These are phyloP conservation scores for Camponotus fellah DNA, from an alignment of 2,888 invertebrate genomes.

Conservation along the genomic window DNA sequence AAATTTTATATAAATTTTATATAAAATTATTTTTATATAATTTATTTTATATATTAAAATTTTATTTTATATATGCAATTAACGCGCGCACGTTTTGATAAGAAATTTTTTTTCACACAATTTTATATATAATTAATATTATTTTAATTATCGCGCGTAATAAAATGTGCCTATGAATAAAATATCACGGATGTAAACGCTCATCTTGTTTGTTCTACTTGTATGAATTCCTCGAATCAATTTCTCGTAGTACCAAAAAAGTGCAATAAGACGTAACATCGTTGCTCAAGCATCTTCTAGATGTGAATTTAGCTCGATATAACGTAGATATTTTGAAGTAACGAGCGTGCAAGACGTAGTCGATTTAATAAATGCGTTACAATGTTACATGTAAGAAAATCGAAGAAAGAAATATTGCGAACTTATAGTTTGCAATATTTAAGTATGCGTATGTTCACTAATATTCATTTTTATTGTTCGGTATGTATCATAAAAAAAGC, in stretches of 20 bases:
- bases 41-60: not conserved
- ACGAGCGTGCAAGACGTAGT: conserved; percentile 23
- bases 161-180: not conserved
- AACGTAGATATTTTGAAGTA: conserved; percentile 13
- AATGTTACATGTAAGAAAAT: conserved; percentile 26
- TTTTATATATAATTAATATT: not conserved
- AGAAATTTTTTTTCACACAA: not conserved
- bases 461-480: conserved; percentile 38
- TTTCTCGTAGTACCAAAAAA: not conserved
- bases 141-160: conserved; percentile 11
- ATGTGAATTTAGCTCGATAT: conserved; percentile 19
- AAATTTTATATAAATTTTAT: not conserved
- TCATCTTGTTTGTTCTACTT: not conserved
- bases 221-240: conserved; percentile 16
- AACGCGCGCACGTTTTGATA: not conserved
- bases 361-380: conserved; percentile 47
- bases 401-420: not conserved
- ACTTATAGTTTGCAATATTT: conserved; percentile 24
- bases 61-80: not conserved
- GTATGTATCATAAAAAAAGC: not conserved
- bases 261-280: conserved; percentile 25
- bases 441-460: not conserved
- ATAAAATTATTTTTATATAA: no score
- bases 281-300: conserved; percentile 49
- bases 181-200: not conserved